Evolutionary conservation across 2,113 vertebrate species (phyloP).

Genomic region (Cyanoderma ruficeps): DNA sequence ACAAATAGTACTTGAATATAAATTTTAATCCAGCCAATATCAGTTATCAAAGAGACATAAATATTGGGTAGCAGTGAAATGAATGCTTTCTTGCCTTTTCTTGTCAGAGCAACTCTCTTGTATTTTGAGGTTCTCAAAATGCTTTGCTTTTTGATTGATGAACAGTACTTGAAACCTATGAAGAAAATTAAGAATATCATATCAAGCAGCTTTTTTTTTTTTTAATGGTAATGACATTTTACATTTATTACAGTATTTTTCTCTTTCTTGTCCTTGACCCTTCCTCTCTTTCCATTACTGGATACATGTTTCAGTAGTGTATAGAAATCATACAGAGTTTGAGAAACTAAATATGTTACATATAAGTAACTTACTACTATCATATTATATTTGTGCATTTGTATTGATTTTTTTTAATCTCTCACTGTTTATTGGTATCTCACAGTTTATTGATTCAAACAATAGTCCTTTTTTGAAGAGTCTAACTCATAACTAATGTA

Average conservation of each 20-base stretch:
- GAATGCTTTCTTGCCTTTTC: not conserved
- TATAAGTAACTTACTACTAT: not conserved
- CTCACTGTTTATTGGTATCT: not conserved
- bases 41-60: not conserved
- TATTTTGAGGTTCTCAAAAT: slow-evolving; percentile 17
- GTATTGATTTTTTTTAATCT: not conserved
- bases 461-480: not conserved
- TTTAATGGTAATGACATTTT: not conserved
- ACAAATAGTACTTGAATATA: not conserved
- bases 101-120: slow-evolving; percentile 2
- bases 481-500: not conserved
- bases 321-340: not conserved
- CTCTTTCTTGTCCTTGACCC: not conserved
- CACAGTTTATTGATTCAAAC: not conserved
- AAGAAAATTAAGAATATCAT: not conserved
- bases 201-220: not conserved
- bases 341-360: not conserved
- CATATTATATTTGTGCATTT: not conserved
- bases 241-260: not conserved
- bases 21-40: not conserved
- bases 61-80: not conserved
- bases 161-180: not conserved
- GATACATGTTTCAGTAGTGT: not conserved
- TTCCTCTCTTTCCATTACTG: not conserved
- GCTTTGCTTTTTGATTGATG: slow-evolving; percentile 11